Percentiles rank a stretch among this genome's conserved stretches.
phyloP scores from a whole-genome alignment of 2,888 invertebrate genomes.

The Pherbina coryleti region DNA sequence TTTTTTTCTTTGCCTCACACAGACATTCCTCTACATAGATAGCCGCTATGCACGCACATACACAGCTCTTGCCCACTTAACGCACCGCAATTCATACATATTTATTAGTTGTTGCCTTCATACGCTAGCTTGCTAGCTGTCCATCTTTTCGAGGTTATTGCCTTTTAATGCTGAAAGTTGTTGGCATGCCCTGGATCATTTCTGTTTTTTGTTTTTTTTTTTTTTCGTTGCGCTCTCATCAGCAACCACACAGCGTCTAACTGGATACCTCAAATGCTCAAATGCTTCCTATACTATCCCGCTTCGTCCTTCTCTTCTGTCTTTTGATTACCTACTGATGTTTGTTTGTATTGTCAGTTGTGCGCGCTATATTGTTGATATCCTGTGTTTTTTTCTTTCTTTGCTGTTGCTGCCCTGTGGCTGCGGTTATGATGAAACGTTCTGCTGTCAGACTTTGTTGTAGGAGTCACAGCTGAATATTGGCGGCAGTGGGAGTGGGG shows the following conservation, averaged over 20 bases:
- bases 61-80: neutral
- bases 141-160: constrained; percentile 60
- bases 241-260: neutral
- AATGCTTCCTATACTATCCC: neutral
- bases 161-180: constrained; percentile 45
- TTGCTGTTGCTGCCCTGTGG: neutral
- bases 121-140: constrained; percentile 18
- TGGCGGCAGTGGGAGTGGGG: neutral
- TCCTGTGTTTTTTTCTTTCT: neutral
- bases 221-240: neutral
- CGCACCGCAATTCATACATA: constrained; percentile 55
- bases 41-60: neutral
- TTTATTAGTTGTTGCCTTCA: constrained; percentile 54
- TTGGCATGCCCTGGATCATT: constrained; percentile 47
- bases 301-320: neutral
- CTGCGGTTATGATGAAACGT: constrained; percentile 6
- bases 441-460: neutral
- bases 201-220: neutral
- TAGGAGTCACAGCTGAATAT: neutral
- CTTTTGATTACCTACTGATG: neutral
- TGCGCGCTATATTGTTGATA: neutral
- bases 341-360: constrained; percentile 1
- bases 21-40: neutral
- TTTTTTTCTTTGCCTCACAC: neutral
- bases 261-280: neutral